Base-by-base conservation (phyloP, 2,113 vertebrate species). In the Spheniscus mendiculus region DNA sequence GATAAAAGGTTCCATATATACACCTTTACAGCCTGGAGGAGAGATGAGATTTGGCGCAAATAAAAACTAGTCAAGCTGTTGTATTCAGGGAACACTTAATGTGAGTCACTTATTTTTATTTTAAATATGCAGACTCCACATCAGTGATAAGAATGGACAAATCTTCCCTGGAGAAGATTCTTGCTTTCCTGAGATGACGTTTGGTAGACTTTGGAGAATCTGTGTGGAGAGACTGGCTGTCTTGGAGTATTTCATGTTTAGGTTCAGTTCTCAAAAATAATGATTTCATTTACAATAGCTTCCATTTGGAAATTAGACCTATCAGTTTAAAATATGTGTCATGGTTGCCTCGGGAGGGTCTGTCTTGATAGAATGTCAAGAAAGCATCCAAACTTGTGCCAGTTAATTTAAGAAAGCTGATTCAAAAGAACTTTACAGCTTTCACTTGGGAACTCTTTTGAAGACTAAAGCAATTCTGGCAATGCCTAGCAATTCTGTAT, bases 1-100 rank as follows among this genome's bases (percentile, higher is more conserved):
- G 49, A 81, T 95, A 86, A 94, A 96, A 88, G 47, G 17, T 89
- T 93, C 91, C 80, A 56, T 93, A 74, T 90, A 89, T 76, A 80
- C 27, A 94, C 52, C 30, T 94, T 97, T 93, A 89, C 42, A 93
- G 36, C 49, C 86, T 94, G 89, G 52, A 95, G 52, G 76, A 85
- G 56, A 61, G 50, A 76, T 69, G 59, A 95, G 80, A 88, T 90
- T 87, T 22, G 11, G 79, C 91, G 94, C 34, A 96, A 95, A 93
- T 88, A 63, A 96, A 96, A 97, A 44, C 22, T 79, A 72, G 32
- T 92, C 29, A 97, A 49, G 67, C n/a, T 58, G n/a, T 82, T 77
- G 25, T 87, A 23, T 42, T 90, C 18, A 2, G 58, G 77, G 16
- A 83, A 90, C 62, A 38, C 14, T 80, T 73, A 93, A 94, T 40